Evolutionary conservation across 2,888 invertebrate species (phyloP), one percentile per base, ranked within the genome.

Genomic region (Carterocephalus palaemon): DNA sequence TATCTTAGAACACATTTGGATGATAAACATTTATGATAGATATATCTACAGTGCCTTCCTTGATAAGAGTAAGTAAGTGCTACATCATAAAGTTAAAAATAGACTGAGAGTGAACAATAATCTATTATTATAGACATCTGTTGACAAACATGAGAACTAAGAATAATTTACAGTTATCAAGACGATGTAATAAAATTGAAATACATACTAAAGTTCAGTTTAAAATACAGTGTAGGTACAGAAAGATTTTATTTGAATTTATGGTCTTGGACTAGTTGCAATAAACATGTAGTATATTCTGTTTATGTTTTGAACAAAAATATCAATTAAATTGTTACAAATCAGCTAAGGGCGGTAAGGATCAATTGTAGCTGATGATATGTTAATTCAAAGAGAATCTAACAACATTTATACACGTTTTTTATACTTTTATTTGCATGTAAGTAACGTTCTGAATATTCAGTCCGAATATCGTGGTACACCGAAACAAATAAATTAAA

Each of bases 61-160:
- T 38, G 33, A 46, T 46, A 46, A 19, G 33, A 38, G 32, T 20
- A n/a, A n/a, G n/a, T n/a, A n/a, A n/a, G n/a, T n/a, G n/a, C n/a
- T n/a, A 24, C 36, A 36, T 43, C 36, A 37, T 37, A 24, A 22
- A 37, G 12, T 24, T 45, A 37, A 36, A 37, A 29, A 37, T 45
- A 29, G 31, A 24, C 23, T 29, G 4, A 2, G 9, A 16, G 7
- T 29, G 17, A 37, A 37, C 32, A 23, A 17, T 37, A 45, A 24
- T 46, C 15, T 31, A 26, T 37, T 24, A 52, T 50, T 58, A 67
- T 56, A 61, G 73, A 59, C 74, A 72, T 67, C 75, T 75, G 52
- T 64, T 62, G 62, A 62, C 49, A 65, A 68, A 54, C 52, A 66
- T 60, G 54, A 48, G 48, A 61, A 64, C 46, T 57, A 34, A 12